Evolutionary conservation across 2,113 vertebrate species (phyloP).

Genomic region (Macroglossus sobrinus): DNA sequence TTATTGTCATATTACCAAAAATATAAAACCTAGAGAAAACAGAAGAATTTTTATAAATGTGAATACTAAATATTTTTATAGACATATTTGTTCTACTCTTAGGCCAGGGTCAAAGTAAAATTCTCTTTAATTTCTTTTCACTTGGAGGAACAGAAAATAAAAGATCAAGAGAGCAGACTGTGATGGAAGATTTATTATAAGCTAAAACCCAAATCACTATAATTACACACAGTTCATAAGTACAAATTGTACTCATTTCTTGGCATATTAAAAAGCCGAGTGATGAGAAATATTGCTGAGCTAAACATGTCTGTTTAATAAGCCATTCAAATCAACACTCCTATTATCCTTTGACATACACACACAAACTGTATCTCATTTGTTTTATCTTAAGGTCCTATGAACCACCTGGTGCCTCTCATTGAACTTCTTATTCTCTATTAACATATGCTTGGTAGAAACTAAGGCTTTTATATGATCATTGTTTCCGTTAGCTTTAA

Average conservation of each 20-base stretch:
- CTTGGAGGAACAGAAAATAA: constrained; percentile 44
- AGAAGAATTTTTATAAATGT: neutral
- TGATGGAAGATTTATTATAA: constrained; percentile 55
- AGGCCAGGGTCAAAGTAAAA: neutral
- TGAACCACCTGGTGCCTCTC: constrained; percentile 59
- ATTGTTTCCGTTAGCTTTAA: constrained; percentile 48
- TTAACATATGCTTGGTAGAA: constrained; percentile 54
- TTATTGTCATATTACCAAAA: neutral
- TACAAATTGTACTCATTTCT: constrained; percentile 53
- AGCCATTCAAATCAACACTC: constrained; percentile 61
- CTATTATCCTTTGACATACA: constrained; percentile 54
- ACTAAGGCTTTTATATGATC: constrained; percentile 51
- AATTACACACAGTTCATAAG: constrained; percentile 67
- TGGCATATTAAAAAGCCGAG: constrained; percentile 62
- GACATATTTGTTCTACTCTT: neutral
- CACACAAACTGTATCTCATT: constrained; percentile 65
- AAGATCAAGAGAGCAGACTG: neutral
- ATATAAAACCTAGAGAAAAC: neutral
- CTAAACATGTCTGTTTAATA: constrained; percentile 64
- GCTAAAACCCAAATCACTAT: constrained; percentile 29
- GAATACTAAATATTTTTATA: constrained; percentile 2
- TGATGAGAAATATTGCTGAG: constrained; percentile 59
- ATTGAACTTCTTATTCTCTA: constrained; percentile 47
- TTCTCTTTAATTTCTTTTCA: constrained; percentile 23
- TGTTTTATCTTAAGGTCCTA: constrained; percentile 66